A percentile compares a stretch with the other conserved stretches of the same genome.
These are phyloP conservation scores for Mimachlamys varia DNA, from an alignment of 2,888 invertebrate species.

Conservation along the genomic window DNA sequence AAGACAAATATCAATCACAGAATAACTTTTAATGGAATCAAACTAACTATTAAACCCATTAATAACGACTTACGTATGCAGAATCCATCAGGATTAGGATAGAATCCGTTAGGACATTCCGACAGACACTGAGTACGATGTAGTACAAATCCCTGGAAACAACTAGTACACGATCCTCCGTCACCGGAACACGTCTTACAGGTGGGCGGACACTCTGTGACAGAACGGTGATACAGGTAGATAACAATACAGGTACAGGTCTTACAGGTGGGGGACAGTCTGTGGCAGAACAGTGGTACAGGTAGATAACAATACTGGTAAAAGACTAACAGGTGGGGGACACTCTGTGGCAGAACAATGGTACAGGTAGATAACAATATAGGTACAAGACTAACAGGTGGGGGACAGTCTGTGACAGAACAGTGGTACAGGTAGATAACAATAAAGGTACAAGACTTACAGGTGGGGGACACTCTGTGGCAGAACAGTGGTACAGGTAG, in stretches of 20 bases:
- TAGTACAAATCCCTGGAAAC: slow-evolving; percentile 61
- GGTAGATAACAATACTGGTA: slow-evolving; percentile 40
- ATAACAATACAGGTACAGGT: not conserved
- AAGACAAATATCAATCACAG: too few relatives aligned
- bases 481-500: not conserved
- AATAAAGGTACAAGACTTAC: too few relatives aligned
- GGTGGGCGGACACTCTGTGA: slow-evolving; percentile 71
- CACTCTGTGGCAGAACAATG: slow-evolving; percentile 63
- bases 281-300: too few relatives aligned
- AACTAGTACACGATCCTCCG: slow-evolving; percentile 70
- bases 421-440: too few relatives aligned
- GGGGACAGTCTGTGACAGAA: too few relatives aligned
- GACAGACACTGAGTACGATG: slow-evolving; percentile 63
- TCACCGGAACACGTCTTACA: slow-evolving; percentile 68
- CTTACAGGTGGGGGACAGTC: too few relatives aligned
- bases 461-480: slow-evolving; percentile 74
- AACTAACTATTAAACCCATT: too few relatives aligned
- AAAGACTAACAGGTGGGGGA: slow-evolving; percentile 71
- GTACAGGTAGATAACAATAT: not conserved
- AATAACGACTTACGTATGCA: slow-evolving; percentile 63
- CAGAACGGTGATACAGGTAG: not conserved
- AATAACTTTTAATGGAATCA: too few relatives aligned
- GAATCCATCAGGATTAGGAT: slow-evolving; percentile 52
- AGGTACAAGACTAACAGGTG: too few relatives aligned
- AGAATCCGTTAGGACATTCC: slow-evolving; percentile 63